Percentiles rank a stretch among this genome's conserved stretches.
These are phyloP conservation scores for Cottoperca gobio DNA, from an alignment of 2,797 vertebrate genomes.

Conservation along the genomic window DNA sequence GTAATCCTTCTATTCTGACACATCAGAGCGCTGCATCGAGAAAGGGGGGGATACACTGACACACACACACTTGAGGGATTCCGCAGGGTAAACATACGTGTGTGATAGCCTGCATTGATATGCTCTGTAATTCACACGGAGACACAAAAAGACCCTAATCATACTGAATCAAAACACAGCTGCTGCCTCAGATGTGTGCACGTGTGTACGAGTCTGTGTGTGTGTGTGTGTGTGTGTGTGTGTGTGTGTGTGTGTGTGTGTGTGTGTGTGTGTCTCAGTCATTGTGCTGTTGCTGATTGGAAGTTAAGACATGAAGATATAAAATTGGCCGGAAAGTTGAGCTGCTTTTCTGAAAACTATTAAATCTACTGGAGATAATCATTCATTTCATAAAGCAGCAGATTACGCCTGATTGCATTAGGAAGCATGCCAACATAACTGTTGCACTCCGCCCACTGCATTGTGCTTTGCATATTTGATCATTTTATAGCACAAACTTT, in stretches of 20 bases:
- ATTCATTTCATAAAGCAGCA: neutral
- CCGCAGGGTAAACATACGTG: constrained; percentile 42
- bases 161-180: constrained; percentile 74
- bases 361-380: constrained; percentile 2
- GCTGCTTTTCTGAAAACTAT: constrained; percentile 6
- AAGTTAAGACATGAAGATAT: constrained; percentile 45
- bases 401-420: constrained; percentile 19
- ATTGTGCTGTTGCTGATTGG: constrained; percentile 38
- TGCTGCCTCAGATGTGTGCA: constrained; percentile 55
- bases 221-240: constrained; percentile 6
- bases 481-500: constrained; percentile 18
- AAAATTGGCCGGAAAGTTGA: constrained; percentile 34
- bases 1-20: constrained; percentile 42
- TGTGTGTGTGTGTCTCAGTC: constrained; percentile 29
- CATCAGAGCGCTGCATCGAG: constrained; percentile 43
- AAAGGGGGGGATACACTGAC: constrained; percentile 35
- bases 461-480: constrained; percentile 13
- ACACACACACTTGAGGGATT: constrained; percentile 42
- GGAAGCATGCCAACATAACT: neutral
- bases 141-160: constrained; percentile 69
- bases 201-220: neutral
- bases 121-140: constrained; percentile 61
- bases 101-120: constrained; percentile 57
- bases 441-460: neutral
- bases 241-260: neutral